Base-by-base conservation (phyloP, 2,888 invertebrate species). In the Sipha maydis region DNA sequence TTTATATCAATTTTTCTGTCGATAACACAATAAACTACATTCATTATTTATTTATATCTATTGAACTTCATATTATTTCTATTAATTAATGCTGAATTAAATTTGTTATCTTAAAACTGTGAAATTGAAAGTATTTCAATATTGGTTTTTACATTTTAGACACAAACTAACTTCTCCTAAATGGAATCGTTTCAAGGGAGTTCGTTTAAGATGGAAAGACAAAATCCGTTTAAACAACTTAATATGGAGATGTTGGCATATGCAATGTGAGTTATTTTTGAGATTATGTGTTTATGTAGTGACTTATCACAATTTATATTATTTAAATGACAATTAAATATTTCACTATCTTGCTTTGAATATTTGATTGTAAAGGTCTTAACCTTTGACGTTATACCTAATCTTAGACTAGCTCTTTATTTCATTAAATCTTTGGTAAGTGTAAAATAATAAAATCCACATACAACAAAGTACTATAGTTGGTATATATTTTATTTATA, bases 241-340 rank as follows among this genome's bases (percentile, higher is more conserved):
- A 91, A 99, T 99, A 92, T 99, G 99, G 99, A 94, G 99, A 92
- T 99, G 99, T 92, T 99, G 99, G 98, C 98, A 99, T 93, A 97
- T 99, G 96, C 99, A 99, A 93, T 99, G 97, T 97, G 93, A 92
- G 95, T 93, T 90, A 89, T 89, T 89, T 79, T 41, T 86, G 11
- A 34, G 85, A 77, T 89, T 90, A 90, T 90, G 90, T 89, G 91
- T 92, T 69, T 91, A 67, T 25, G 71, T 89, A 54, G 48, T 83
- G 78, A 56, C 73, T 84, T 89, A 85, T 85, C 78, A 84, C 83
- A 89, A 77, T 83, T 78, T 34, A 54, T 84, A 69, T 31, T 56
- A 71, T 89, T 89, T 83, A 85, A 85, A 86, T 80, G 79, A 86
- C 73, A 17, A 71, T 86, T 86, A 86, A 86, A 80, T 9, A 73